Evolutionary conservation across 2,113 vertebrate genomes (phyloP), one percentile per base, ranked within the genome.

Genomic region (Abramis brama): DNA sequence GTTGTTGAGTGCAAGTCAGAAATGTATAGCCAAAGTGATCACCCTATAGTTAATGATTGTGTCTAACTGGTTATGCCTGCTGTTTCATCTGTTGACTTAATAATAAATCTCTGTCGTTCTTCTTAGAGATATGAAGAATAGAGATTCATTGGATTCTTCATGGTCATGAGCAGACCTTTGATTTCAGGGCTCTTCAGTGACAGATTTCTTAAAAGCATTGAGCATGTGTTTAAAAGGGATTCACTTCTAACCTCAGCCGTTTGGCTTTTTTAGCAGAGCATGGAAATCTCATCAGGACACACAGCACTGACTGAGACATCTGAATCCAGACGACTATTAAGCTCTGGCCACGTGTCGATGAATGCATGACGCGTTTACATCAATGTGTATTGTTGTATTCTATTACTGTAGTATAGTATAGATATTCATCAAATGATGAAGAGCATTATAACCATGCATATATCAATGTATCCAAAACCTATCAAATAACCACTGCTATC

Each of bases 271-370:
- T 21, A 50, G 6, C 64, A 75, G 68, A 84, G 8, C 47, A 30
- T 80, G 86, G 84, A 85, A 85, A 86, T 88, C 81, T 82, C 55
- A 81, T 78, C 77, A 71, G 45, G n/a, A 71, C 68, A 39, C 68
- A 23, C 68, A 19, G 33, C 55, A 27, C 68, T 71, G 62, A 79
- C 43, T 79, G 57, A 43, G 52, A 52, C 21, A 23, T 62, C 77
- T 85, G 79, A 71, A 70, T 79, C 45, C 68, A 68, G 68, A 59
- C 43, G 30, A 80, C 77, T 77, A 27, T 39, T 66, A 74, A 79
- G 33, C 57, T 64, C 8, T 85, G 82, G 66, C 30, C 57, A 55
- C 39, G 27, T 86, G 70, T 80, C 25, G 64, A 71, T 82, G n/a
- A 64, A 77, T 85, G 60, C 55, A 25, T 78, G 82, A 17, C 3